Evolutionary conservation across 2,113 vertebrate species (phyloP).

Genomic region (Lampris megalopsis): DNA sequence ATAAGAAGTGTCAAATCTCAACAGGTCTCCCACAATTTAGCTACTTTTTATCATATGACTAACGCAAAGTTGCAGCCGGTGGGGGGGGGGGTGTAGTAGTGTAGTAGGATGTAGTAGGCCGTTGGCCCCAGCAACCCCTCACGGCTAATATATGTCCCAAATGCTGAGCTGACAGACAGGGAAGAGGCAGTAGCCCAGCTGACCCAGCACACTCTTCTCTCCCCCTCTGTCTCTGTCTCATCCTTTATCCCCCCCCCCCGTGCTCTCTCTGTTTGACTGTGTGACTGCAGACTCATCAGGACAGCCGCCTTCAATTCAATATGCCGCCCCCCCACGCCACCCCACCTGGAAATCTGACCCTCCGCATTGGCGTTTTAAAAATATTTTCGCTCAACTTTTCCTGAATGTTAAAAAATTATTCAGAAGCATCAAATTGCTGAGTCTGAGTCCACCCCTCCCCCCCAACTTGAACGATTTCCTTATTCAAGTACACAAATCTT

Average conservation of each 20-base stretch:
- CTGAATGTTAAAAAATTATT: no score
- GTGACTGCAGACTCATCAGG: constrained; percentile 69
- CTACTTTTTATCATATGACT: no score
- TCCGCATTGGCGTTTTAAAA: neutral
- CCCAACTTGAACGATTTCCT: no score
- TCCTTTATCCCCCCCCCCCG: neutral
- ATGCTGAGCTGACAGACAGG: constrained; percentile 74
- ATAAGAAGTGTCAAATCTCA: no score
- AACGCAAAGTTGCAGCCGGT: neutral
- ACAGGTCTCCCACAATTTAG: no score
- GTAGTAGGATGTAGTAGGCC: constrained; percentile 33
- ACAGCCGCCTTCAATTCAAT: constrained; percentile 53
- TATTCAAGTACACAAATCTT: no score
- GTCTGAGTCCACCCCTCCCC: no score
- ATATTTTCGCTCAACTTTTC: neutral
- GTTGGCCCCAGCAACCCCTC: constrained; percentile 40
- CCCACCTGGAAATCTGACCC: constrained; percentile 18
- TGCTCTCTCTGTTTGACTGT: neutral
- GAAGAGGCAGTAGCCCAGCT: constrained; percentile 71
- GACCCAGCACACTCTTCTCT: constrained; percentile 69
- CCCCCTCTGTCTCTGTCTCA: constrained; percentile 32
- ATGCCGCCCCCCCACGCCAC: neutral
- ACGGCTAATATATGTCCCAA: constrained; percentile 71
- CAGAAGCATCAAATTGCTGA: no score
- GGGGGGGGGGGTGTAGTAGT: neutral